Conservation (phyloP, 2,113 vertebrate species). For the Eira barbara region DNA sequence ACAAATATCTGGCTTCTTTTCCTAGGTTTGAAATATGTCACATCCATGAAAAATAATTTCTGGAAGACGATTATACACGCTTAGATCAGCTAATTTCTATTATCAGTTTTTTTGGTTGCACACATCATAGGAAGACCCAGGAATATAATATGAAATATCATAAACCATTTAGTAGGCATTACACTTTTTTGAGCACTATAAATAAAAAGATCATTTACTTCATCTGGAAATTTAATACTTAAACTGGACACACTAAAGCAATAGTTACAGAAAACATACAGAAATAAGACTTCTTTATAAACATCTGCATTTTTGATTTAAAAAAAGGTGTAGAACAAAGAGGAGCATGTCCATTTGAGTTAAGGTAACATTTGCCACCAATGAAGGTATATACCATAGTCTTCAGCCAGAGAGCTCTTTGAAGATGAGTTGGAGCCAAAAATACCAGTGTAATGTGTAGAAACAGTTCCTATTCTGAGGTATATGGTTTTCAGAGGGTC, state of each 20-base stretch:
- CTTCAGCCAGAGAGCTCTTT: neutral
- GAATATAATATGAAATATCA: neutral
- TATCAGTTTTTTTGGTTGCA: neutral
- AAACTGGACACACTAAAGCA: neutral
- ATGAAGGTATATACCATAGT: neutral
- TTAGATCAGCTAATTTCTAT: neutral
- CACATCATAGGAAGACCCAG: neutral
- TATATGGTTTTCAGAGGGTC: neutral
- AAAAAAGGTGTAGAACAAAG: neutral
- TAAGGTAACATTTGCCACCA: neutral
- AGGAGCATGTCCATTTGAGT: neutral
- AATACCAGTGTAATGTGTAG: neutral
- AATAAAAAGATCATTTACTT: neutral
- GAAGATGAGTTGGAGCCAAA: neutral
- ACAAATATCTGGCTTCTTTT: neutral
- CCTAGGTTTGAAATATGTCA: neutral
- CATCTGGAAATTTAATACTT: neutral
- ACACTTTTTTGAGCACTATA: neutral
- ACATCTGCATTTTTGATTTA: neutral
- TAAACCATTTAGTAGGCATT: conserved; percentile 16
- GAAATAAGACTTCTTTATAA: conserved; percentile 34
- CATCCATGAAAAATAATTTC: neutral
- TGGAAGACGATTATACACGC: neutral
- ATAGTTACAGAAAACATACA: neutral
- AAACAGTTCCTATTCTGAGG: neutral